Base-by-base conservation (phyloP, 2,797 vertebrate species). In the Perodicticus potto region DNA sequence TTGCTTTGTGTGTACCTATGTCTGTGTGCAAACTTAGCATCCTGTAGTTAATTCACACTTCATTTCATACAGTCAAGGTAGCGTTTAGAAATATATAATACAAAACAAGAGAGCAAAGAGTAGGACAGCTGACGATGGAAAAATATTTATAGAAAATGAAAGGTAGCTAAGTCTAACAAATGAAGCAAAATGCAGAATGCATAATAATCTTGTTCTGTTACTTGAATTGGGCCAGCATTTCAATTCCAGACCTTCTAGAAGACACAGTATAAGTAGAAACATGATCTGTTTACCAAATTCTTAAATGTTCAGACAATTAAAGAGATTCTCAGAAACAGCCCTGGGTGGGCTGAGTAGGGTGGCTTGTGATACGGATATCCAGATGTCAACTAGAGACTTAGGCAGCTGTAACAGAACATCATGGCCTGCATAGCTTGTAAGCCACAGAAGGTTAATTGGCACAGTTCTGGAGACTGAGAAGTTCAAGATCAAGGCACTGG, bases 51-150 rank as follows among this genome's bases (percentile, higher is more conserved):
- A n/a, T 59, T 23, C 1, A 7, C 1, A 22, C 13, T 20, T 86
- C 34, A 34, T 93, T 93, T 57, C 29, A 34, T 67, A 45, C 86
- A 89, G 34, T 59, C 69, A 61, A 86, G 32, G 37, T 73, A 80
- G 20, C 7, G n/a, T 27, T 61, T 37, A 89, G 40, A 86, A 93
- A n/a, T 20, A 34, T 0, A 14, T 22, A 17, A 29, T 34, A 12
- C 80, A 27, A 91, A 89, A 59, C 45, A 86, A 43, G 12, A 34
- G 19, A 32, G 61, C 67, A 61, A 57, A 76, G 29, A 29, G 5
- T 34, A 34, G 20, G 34, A 37, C 34, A 45, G 19, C 13, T 49
- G 16, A 16, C 7, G 63, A 61, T 32, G 13, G 72, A 34, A n/a
- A 63, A 74, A 29, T 14, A 37, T 2, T 1, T 69, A 4, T 1